phyloP scores from a whole-genome alignment of 2,797 vertebrate species.

The Monodelphis domestica region DNA sequence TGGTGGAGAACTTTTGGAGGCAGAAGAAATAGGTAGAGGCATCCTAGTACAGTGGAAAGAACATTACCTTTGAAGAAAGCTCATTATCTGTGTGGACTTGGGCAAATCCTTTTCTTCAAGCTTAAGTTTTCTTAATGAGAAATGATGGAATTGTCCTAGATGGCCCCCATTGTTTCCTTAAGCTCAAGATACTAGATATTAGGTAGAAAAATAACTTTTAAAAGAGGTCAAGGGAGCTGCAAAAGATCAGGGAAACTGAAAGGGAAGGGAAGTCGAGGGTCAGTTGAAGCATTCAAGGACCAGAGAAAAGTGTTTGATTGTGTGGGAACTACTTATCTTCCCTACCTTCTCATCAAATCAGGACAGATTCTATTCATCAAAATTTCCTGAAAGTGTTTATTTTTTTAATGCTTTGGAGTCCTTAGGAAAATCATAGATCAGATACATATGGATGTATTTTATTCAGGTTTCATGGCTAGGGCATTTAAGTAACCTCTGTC shows the following conservation, averaged over 20 bases:
- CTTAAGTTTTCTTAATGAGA: not conserved
- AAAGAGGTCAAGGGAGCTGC: not conserved
- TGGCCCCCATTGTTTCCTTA: not conserved
- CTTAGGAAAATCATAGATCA: not conserved
- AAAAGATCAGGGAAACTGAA: not conserved
- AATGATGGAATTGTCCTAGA: not conserved
- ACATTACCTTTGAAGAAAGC: not conserved
- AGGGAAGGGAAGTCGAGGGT: not conserved
- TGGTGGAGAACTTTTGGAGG: not conserved
- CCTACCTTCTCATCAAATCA: not conserved
- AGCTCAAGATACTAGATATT: not conserved
- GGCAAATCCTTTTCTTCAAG: not conserved
- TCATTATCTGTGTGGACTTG: not conserved
- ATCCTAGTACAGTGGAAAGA: not conserved
- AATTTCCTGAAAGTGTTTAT: not conserved
- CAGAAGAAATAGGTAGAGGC: not conserved
- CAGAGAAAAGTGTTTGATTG: not conserved
- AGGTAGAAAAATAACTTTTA: not conserved
- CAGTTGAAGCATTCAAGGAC: not conserved
- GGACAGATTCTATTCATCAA: not conserved
- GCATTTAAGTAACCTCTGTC: not conserved
- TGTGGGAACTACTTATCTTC: not conserved
- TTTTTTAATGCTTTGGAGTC: slow-evolving; percentile 37
- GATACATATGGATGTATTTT: not conserved
- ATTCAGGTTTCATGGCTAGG: not conserved